phyloP scores from a whole-genome alignment of 2,797 vertebrate genomes.

The Salarias fasciatus region DNA sequence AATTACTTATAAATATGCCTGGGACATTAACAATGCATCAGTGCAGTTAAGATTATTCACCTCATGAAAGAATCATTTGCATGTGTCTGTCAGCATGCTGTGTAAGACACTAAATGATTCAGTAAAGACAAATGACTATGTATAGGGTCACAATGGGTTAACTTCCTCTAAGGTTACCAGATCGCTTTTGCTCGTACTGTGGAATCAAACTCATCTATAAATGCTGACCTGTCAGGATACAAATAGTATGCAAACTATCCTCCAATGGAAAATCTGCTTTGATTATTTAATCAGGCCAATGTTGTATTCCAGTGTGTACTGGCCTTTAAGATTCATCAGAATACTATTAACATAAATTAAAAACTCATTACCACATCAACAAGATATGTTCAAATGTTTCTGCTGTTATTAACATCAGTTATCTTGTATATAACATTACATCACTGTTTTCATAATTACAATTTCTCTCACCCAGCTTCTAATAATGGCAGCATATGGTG shows the following conservation, averaged over 20 bases:
- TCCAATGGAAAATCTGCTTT: constrained; percentile 2
- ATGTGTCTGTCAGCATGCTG: constrained; percentile 15
- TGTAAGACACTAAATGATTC: constrained; percentile 41
- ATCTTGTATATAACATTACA: constrained; percentile 4
- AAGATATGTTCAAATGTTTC: background rate
- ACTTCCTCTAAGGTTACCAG: constrained; percentile 22
- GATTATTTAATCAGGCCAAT: background rate
- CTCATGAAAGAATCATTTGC: constrained; percentile 10
- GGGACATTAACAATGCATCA: background rate
- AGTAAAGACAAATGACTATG: constrained; percentile 10
- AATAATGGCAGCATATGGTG: constrained; percentile 11
- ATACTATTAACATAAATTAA: background rate
- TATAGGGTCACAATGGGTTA: constrained; percentile 28
- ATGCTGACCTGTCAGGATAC: background rate
- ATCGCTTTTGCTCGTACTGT: constrained; percentile 5
- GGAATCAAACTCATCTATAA: constrained; percentile 7
- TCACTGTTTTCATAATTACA: background rate
- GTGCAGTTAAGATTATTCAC: constrained; percentile 38
- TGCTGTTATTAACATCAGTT: background rate
- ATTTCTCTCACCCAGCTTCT: background rate
- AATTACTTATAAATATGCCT: constrained; percentile 2
- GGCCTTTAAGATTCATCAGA: background rate
- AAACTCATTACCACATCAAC: background rate
- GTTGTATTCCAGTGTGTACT: background rate
- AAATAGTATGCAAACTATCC: background rate